These are phyloP conservation scores for Syritta pipiens DNA, from an alignment of 2,888 invertebrate species.

Conservation along the genomic window DNA sequence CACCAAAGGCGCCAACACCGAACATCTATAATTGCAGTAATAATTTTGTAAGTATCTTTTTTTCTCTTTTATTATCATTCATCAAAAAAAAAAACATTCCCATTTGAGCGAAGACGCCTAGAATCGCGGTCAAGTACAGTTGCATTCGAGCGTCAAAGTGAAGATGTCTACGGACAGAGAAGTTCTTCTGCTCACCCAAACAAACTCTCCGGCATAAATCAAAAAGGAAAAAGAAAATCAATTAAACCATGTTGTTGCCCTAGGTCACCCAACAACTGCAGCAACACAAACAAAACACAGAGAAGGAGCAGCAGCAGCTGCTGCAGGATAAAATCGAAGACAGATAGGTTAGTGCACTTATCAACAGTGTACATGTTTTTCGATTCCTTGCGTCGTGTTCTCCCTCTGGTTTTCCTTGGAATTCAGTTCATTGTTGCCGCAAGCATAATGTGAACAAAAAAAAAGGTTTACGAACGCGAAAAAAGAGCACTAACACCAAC, in stretches of 20 bases:
- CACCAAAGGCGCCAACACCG: constrained; percentile 88
- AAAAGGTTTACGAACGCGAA: constrained; percentile 51
- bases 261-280: constrained; percentile 46
- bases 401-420: constrained; percentile 25
- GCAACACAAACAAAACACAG: not conserved
- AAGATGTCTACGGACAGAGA: no score
- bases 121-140: constrained; percentile 64
- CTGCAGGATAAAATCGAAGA: constrained; percentile 54
- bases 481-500: constrained; percentile 14
- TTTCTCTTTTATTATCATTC: not conserved
- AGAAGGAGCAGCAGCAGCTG: constrained; percentile 38
- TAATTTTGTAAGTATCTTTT: constrained; percentile 83
- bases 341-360: constrained; percentile 65
- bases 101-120: not conserved
- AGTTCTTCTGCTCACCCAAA: not conserved
- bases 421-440: constrained; percentile 18
- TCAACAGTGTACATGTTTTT: constrained; percentile 24
- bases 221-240: constrained; percentile 33
- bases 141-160: constrained; percentile 32
- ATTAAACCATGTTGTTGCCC: constrained; percentile 57
- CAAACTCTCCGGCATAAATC: not conserved
- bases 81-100: constrained; percentile 14
- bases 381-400: constrained; percentile 10
- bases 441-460: not conserved
- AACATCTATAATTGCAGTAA: constrained; percentile 84